Evolutionary conservation across 2,888 invertebrate genomes (phyloP), one percentile per base, ranked within the genome.

Genomic region (Tiphia femorata): DNA sequence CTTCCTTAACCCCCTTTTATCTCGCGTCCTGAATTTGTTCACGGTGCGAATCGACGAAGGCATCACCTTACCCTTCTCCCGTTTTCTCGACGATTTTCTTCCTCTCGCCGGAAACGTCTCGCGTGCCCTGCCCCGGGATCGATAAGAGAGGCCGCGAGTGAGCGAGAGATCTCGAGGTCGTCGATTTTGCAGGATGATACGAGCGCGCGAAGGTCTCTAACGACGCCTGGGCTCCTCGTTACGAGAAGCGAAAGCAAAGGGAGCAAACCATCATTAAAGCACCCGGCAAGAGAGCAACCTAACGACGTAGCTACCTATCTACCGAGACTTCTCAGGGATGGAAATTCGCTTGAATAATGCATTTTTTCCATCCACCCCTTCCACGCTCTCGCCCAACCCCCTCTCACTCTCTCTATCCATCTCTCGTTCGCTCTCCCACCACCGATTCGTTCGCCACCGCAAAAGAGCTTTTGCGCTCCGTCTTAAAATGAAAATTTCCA

Each of bases 231-330:
- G 63, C 64, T 60, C 50, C 58, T 74, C 70, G 74, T 75, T 74
- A 67, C 49, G 56, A 64, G 67, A 68, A 67, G 54, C 53, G 44
- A 67, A 70, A 63, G 64, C 64, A 72, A 68, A 72, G 73, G 70
- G 70, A 73, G 69, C 65, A 72, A 75, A 63, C 67, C 70, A 58
- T 75, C 75, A 71, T 75, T 75, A 75, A 72, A 75, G 58, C 60
- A 58, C n/a, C 64, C 76, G 53, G 66, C 70, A 78, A 81, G 81
- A 81, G 81, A 81, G 81, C 81, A 81, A 75, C 73, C 72, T 79
- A 79, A 79, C 76, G 77, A 79, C 64, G 76, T 65, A 72, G 75
- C 74, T 75, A 75, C 68, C 73, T 72, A 62, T 71, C 69, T 66
- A 54, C 62, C 64, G 70, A 68, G 59, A 67, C 72, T 75, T 77